Conservation (phyloP, 2,797 vertebrate genomes). For the Leucoraja ocellata region DNA sequence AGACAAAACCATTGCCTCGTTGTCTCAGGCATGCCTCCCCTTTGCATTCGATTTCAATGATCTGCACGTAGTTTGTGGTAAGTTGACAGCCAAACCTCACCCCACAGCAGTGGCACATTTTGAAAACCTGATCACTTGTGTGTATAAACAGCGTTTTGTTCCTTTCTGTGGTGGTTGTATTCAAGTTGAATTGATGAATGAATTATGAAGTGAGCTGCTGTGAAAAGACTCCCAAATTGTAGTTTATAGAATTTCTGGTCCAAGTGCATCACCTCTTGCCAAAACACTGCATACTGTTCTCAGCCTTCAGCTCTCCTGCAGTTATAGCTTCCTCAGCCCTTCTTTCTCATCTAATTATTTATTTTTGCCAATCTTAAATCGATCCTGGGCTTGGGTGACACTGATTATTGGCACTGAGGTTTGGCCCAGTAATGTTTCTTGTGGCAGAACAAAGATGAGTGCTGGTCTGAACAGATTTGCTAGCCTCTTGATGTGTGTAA, state of each 20-base stretch:
- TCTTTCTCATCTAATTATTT: not conserved
- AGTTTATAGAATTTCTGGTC: not conserved
- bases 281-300: not conserved
- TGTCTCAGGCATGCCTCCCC: not conserved
- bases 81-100: constrained; percentile 7
- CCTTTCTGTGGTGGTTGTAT: constrained; percentile 29
- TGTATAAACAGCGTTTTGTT: constrained; percentile 33
- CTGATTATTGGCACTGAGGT: not conserved
- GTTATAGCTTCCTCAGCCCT: not conserved
- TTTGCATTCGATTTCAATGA: not conserved
- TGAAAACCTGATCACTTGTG: constrained; percentile 24
- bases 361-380: not conserved
- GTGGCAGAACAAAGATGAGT: not conserved
- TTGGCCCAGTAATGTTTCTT: not conserved
- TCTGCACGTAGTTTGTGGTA: not conserved
- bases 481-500: not conserved
- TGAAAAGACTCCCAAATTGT: constrained; percentile 26
- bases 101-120: constrained; percentile 12
- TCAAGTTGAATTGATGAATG: constrained; percentile 27
- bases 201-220: constrained; percentile 19
- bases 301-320: not conserved
- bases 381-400: not conserved
- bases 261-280: constrained; percentile 6
- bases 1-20: not conserved
- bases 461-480: too few species aligned